A percentile compares a stretch with the other conserved stretches of the same genome.
Evolutionary conservation across 2,888 invertebrate genomes (phyloP).

Genomic region (Cheilosia grossa): DNA sequence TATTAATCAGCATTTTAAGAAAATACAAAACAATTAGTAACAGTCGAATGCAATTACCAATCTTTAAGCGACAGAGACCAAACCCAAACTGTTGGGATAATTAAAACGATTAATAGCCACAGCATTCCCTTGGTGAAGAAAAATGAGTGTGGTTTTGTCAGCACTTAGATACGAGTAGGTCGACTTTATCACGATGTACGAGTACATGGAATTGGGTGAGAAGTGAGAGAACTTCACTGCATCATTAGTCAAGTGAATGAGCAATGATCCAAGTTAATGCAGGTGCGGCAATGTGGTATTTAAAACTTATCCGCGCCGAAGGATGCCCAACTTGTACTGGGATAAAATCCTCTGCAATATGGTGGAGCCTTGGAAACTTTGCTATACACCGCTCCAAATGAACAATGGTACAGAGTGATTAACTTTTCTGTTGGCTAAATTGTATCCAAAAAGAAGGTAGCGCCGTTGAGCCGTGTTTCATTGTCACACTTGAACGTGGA

Average conservation of each 20-base stretch:
- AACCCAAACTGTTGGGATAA: slow-evolving; percentile 56
- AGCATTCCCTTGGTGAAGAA: slow-evolving; percentile 30
- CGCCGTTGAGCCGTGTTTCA: too few species aligned
- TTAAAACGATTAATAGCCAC: slow-evolving; percentile 69
- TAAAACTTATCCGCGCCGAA: neutral
- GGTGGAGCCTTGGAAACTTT: neutral
- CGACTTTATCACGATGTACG: slow-evolving; percentile 29
- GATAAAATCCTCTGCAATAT: neutral
- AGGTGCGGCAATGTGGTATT: slow-evolving; percentile 22
- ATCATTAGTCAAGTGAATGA: slow-evolving; percentile 42
- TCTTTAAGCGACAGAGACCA: slow-evolving; percentile 40
- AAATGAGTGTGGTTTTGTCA: slow-evolving; percentile 66
- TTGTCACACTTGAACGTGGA: too few species aligned
- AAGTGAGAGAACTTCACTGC: neutral
- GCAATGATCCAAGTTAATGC: slow-evolving; percentile 6
- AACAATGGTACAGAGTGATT: neutral
- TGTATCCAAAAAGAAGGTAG: neutral
- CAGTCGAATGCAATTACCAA: slow-evolving; percentile 69
- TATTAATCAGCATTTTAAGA: slow-evolving; percentile 65
- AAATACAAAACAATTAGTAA: slow-evolving; percentile 72
- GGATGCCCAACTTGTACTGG: neutral
- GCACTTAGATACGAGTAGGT: slow-evolving; percentile 53
- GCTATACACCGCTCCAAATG: neutral
- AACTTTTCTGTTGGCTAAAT: neutral
- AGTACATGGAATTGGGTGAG: slow-evolving; percentile 7